Conservation (phyloP, 2,113 vertebrate genomes). For the Phylloscopus whistleri region DNA sequence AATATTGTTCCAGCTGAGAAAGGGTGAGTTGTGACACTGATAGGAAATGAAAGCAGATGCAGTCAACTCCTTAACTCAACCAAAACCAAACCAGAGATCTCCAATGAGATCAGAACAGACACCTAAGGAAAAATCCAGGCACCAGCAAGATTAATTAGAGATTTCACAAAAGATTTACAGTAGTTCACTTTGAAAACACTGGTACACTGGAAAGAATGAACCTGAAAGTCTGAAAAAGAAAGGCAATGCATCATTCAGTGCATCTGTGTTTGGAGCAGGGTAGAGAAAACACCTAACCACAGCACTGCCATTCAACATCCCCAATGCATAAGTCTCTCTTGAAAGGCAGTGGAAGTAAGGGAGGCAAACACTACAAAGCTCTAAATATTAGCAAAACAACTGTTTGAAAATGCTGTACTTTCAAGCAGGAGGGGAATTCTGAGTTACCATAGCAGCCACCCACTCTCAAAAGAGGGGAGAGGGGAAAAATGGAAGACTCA, state of each 20-base stretch:
- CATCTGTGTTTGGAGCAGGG: not conserved
- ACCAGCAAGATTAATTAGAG: not conserved
- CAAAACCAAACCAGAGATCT: not conserved
- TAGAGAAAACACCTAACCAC: not conserved
- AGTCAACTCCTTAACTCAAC: not conserved
- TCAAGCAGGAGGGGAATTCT: slow-evolving; percentile 53
- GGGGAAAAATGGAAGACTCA: not conserved
- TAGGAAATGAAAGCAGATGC: not conserved
- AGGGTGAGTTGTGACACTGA: not conserved
- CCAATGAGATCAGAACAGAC: not conserved
- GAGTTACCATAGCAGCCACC: slow-evolving; percentile 78
- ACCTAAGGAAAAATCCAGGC: not conserved
- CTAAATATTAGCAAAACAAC: slow-evolving; percentile 42
- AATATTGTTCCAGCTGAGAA: not conserved
- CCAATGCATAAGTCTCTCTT: slow-evolving; percentile 9
- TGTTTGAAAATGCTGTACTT: slow-evolving; percentile 37
- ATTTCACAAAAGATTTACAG: not conserved
- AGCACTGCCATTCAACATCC: not conserved
- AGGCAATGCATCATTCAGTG: not conserved
- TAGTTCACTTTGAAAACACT: not conserved
- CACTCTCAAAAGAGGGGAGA: slow-evolving; percentile 35
- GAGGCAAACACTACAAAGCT: slow-evolving; percentile 21
- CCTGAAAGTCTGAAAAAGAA: not conserved
- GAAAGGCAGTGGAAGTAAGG: not conserved
- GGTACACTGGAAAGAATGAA: not conserved